Percentiles rank a stretch among this genome's conserved stretches.
phyloP scores from a whole-genome alignment of 2,113 vertebrate species.

The Alethe castanea region DNA sequence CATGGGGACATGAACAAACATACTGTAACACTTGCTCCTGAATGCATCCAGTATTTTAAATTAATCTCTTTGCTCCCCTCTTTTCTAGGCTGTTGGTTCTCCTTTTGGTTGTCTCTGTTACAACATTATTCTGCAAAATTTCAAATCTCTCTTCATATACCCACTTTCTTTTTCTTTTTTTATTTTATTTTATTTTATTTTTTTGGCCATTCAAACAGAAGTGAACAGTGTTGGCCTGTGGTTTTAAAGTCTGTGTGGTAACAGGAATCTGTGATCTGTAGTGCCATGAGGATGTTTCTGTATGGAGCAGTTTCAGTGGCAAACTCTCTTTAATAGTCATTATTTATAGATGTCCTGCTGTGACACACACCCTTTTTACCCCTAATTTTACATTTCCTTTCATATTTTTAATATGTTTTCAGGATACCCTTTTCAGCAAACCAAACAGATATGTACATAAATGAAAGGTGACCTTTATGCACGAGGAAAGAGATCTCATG shows the following conservation, averaged over 20 bases:
- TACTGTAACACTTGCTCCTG: background rate
- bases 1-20: background rate
- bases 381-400: constrained; percentile 18
- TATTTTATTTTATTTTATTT: background rate
- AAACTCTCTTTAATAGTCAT: background rate
- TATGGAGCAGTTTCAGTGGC: background rate
- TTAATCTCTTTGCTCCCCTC: background rate
- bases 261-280: background rate
- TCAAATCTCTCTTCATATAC: background rate
- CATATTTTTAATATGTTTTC: constrained; percentile 9
- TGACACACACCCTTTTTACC: background rate
- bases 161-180: background rate
- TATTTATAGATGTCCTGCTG: background rate
- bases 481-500: constrained; percentile 66
- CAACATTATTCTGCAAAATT: background rate
- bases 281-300: background rate
- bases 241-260: background rate
- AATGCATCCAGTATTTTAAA: background rate
- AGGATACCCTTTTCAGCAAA: constrained; percentile 51
- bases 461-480: constrained; percentile 73
- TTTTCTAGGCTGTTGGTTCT: background rate
- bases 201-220: background rate
- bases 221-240: background rate
- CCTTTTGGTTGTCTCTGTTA: background rate
- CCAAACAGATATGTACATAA: constrained; percentile 28